phyloP scores from a whole-genome alignment of 92 coral and sea anemone species.

The Meandrina meandrites region DNA sequence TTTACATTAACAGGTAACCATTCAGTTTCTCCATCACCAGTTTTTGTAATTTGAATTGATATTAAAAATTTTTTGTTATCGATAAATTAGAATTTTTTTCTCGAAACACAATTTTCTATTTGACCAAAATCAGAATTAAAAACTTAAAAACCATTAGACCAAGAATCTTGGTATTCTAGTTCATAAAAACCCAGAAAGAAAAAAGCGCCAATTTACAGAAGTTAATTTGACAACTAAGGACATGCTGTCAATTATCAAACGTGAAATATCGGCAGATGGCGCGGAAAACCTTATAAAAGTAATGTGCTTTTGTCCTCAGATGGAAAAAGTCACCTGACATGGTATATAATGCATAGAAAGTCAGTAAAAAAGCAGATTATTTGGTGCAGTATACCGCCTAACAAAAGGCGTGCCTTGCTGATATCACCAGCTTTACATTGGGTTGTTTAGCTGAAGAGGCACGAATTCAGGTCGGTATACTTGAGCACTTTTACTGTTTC shows the following conservation, averaged over 20 bases:
- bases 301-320: constrained; percentile 2
- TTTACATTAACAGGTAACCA: neutral
- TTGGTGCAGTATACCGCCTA: neutral
- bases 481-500: neutral
- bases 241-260: constrained; percentile 12
- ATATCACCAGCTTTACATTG: neutral
- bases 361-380: neutral
- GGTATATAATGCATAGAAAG: constrained; percentile 3
- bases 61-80: neutral
- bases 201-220: neutral
- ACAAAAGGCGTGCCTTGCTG: neutral
- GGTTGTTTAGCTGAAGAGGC: neutral
- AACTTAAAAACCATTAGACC: neutral
- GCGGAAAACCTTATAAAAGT: neutral
- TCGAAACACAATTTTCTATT: neutral
- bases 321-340: constrained; percentile 8
- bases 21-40: neutral
- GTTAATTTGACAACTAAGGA: constrained; percentile 32
- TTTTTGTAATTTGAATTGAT: neutral
- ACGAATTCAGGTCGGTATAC: neutral
- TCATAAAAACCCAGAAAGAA: neutral
- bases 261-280: constrained; percentile 20
- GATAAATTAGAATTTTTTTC: too few species aligned
- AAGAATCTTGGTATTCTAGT: neutral
- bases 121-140: neutral